Percentiles rank a stretch among this genome's conserved stretches.
Evolutionary conservation across 1,140 invertebrate species (phyloP).

Genomic region (Sarcophaga bullata): DNA sequence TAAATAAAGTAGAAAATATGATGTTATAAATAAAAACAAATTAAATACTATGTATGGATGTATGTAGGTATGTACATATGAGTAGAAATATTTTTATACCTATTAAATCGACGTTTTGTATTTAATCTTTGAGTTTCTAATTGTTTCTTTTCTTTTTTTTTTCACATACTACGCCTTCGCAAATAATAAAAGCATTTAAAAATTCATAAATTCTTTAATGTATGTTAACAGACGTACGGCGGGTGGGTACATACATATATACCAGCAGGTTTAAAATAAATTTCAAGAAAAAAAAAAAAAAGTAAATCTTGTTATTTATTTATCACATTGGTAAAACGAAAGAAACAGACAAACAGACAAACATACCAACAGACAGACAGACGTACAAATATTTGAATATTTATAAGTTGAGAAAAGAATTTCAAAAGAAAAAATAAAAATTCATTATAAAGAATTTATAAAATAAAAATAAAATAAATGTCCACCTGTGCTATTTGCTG

Average conservation of each 20-base stretch:
- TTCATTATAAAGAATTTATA: background rate
- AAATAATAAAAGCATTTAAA: slow-evolving; percentile 38
- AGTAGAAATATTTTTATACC: no score
- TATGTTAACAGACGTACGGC: background rate
- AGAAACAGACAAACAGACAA: background rate
- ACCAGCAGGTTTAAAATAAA: background rate
- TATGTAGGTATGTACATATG: background rate
- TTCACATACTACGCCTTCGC: background rate
- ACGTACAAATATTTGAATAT: background rate
- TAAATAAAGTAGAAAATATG: slow-evolving; percentile 4
- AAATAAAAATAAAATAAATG: slow-evolving; percentile 7
- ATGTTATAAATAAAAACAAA: slow-evolving; percentile 19
- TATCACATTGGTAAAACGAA: background rate
- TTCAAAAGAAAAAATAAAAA: no score
- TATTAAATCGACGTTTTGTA: no score
- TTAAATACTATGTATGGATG: background rate
- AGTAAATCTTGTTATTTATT: background rate
- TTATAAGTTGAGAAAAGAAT: no score
- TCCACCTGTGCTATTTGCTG: slow-evolving; percentile 20
- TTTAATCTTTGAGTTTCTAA: no score
- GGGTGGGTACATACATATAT: slow-evolving; percentile 4
- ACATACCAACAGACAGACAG: background rate
- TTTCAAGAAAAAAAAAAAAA: slow-evolving; percentile 24
- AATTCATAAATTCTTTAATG: slow-evolving; percentile 38
- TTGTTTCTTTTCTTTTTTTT: no score